A percentile compares a stretch with the other conserved stretches of the same genome.
phyloP scores from a whole-genome alignment of 2,888 invertebrate genomes.

The Abrostola triplasia region DNA sequence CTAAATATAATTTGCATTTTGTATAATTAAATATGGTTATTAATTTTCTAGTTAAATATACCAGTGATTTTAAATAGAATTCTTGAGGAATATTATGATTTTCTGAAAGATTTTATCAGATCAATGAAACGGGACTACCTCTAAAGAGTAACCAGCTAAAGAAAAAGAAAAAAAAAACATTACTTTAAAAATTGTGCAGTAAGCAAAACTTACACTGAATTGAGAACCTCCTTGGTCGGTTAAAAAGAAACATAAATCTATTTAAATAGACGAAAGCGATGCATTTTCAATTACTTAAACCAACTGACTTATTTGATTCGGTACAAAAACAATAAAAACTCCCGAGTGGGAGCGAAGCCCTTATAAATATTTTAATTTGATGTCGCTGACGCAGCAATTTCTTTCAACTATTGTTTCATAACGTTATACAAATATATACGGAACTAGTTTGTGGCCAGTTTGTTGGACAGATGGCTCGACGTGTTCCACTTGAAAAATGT shows the following conservation, averaged over 20 bases:
- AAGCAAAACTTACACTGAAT: too few species aligned
- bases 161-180: too few species aligned
- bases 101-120: too few species aligned
- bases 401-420: conserved; percentile 50
- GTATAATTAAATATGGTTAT: too few species aligned
- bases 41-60: too few species aligned
- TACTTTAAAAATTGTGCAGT: too few species aligned
- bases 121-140: too few species aligned
- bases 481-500: conserved; percentile 11
- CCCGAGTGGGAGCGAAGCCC: conserved; percentile 47
- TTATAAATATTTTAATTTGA: conserved; percentile 79
- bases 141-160: too few species aligned
- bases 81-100: too few species aligned
- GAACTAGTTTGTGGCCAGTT: conserved; percentile 20
- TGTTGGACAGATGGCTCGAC: conserved; percentile 12
- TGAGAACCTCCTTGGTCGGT: too few species aligned
- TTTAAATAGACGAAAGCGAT: conserved; percentile 37
- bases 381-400: conserved; percentile 68
- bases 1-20: too few species aligned
- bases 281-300: conserved; percentile 42
- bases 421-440: conserved; percentile 52
- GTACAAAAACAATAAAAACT: conserved; percentile 50
- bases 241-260: conserved; percentile 1
- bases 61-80: too few species aligned
- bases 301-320: conserved; percentile 41